phyloP scores from a whole-genome alignment of 2,113 vertebrate species.

The Pao palembangensis region DNA sequence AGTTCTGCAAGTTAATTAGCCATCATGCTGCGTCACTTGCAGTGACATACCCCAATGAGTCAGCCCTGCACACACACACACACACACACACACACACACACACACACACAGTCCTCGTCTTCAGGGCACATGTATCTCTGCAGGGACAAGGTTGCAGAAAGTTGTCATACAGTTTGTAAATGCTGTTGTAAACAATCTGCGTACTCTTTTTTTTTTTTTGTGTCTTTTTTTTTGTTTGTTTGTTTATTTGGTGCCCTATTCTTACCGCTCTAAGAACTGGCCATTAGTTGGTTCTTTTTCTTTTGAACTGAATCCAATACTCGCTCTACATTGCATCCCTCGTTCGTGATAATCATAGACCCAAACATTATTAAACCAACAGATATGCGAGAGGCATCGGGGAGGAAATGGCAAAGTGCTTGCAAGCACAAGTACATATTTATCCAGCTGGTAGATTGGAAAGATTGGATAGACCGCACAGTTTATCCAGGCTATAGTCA shows the following conservation, averaged over 20 bases:
- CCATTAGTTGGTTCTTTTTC: conserved; percentile 9
- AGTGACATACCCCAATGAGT: not conserved
- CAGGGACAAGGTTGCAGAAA: conserved; percentile 4
- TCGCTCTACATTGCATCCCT: not conserved
- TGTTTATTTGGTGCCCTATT: not conserved
- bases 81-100: too few relatives aligned
- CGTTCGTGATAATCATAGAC: conserved; percentile 19
- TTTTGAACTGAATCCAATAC: not conserved
- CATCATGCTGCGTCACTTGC: not conserved
- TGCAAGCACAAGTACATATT: conserved; percentile 53
- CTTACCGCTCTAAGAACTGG: conserved; percentile 1
- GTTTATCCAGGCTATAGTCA: conserved; percentile 43
- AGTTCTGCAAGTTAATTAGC: not conserved
- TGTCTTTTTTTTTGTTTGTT: not conserved
- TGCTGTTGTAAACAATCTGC: not conserved
- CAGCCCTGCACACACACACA: not conserved
- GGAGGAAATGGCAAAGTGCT: conserved; percentile 29
- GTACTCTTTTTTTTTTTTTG: conserved; percentile 4
- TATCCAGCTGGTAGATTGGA: conserved; percentile 64
- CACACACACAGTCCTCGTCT: not conserved
- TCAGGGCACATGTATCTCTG: conserved; percentile 15
- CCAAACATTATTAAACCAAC: conserved; percentile 24
- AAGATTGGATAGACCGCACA: conserved; percentile 33
- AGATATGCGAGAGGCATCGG: conserved; percentile 12
- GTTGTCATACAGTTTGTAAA: conserved; percentile 18